phyloP scores from a whole-genome alignment of 2,113 vertebrate species.

The Colistium nudipinnis region DNA sequence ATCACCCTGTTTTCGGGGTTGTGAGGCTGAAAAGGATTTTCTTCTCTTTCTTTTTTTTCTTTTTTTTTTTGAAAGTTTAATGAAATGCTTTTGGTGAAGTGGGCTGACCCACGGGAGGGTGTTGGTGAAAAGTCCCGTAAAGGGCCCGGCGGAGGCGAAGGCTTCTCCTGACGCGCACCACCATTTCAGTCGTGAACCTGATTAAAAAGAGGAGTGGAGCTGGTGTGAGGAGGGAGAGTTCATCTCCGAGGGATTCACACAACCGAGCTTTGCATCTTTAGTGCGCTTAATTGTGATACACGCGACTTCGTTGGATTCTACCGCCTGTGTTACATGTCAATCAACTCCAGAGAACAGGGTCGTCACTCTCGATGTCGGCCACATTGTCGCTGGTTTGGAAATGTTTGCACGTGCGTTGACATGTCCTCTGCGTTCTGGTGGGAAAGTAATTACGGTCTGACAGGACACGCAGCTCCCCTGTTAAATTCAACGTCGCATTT shows the following conservation, averaged over 20 bases:
- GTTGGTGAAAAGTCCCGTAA: constrained; percentile 21
- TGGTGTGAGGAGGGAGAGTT: constrained; percentile 1
- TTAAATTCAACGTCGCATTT: constrained; percentile 59
- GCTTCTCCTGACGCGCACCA: background rate
- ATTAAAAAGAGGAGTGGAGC: constrained; percentile 23
- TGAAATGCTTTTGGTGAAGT: constrained; percentile 9
- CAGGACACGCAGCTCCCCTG: constrained; percentile 61
- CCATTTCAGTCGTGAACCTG: constrained; percentile 43
- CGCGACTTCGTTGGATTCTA: constrained; percentile 24
- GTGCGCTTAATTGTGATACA: constrained; percentile 22
- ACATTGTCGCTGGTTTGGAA: constrained; percentile 24
- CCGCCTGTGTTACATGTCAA: constrained; percentile 4
- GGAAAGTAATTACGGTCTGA: constrained; percentile 37
- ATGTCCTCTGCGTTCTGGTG: constrained; percentile 50
- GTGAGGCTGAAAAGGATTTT: constrained; percentile 31
- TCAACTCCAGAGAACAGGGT: constrained; percentile 16
- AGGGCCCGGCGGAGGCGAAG: background rate
- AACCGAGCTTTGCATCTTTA: constrained; percentile 24
- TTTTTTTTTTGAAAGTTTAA: constrained; percentile 4
- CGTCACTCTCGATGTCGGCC: constrained; percentile 14
- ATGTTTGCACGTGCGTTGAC: constrained; percentile 24
- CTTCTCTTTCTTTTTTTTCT: no score
- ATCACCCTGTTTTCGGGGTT: constrained; percentile 48
- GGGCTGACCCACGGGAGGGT: constrained; percentile 1
- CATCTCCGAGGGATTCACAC: constrained; percentile 44